These are phyloP conservation scores for Styela plicata DNA, from an alignment of 23 tunicate species.

Conservation along the genomic window DNA sequence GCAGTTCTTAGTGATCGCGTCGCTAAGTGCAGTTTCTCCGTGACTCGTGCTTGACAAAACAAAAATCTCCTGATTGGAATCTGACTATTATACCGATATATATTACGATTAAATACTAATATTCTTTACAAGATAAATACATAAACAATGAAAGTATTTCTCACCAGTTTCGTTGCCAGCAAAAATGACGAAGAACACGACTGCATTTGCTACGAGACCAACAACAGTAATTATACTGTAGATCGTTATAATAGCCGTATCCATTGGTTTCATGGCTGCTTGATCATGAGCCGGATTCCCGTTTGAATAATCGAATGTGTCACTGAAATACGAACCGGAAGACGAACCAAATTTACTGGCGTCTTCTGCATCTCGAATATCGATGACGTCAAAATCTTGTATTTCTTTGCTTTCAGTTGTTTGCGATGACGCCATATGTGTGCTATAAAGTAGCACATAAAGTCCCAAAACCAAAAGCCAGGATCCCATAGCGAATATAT, in stretches of 20 bases:
- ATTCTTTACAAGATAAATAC: too few relatives aligned
- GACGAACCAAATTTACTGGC: not conserved
- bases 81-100: too few relatives aligned
- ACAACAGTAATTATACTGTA: slow-evolving; percentile 64
- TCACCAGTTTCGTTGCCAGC: slow-evolving; percentile 84
- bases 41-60: too few relatives aligned
- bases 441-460: not conserved
- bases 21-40: too few relatives aligned
- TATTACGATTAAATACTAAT: too few relatives aligned
- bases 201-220: slow-evolving; percentile 65
- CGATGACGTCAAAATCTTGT: not conserved
- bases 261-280: slow-evolving; percentile 34
- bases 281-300: slow-evolving; percentile 30
- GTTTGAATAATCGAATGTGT: slow-evolving; percentile 18
- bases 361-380: not conserved
- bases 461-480: not conserved
- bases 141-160: not conserved
- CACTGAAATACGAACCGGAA: not conserved
- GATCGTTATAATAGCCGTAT: slow-evolving; percentile 39
- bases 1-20: too few relatives aligned
- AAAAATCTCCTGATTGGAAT: too few relatives aligned
- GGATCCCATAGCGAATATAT: not conserved
- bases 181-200: slow-evolving; percentile 86
- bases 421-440: not conserved
- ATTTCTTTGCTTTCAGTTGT: not conserved